Evolutionary conservation across 2,113 vertebrate species (phyloP).

Genomic region (Siphamia tubifer): DNA sequence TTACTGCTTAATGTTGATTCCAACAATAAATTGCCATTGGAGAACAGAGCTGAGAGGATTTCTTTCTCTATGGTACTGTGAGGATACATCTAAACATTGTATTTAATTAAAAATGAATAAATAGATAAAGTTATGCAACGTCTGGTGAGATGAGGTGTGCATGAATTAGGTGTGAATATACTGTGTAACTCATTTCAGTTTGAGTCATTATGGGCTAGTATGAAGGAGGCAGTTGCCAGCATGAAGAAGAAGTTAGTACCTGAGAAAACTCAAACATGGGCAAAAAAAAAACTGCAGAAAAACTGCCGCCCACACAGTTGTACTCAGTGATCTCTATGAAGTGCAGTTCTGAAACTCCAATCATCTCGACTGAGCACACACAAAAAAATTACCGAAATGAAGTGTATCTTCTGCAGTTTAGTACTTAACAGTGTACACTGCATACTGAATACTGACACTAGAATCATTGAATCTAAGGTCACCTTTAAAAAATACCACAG

Average conservation of each 20-base stretch:
- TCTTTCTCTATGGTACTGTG: too few relatives aligned
- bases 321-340: not conserved
- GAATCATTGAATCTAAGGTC: not conserved
- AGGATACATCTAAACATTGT: too few relatives aligned
- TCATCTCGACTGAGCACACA: not conserved
- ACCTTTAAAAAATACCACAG: too few relatives aligned
- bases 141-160: too few relatives aligned
- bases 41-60: not conserved
- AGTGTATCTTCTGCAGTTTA: not conserved
- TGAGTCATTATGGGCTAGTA: too few relatives aligned
- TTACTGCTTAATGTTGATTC: slow-evolving; percentile 6
- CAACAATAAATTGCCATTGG: not conserved
- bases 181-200: too few relatives aligned
- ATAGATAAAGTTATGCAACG: too few relatives aligned
- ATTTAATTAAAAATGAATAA: too few relatives aligned
- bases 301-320: not conserved
- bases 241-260: not conserved
- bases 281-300: not conserved
- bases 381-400: too few relatives aligned
- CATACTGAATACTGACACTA: too few relatives aligned
- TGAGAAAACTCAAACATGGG: not conserved
- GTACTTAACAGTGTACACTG: not conserved
- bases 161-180: too few relatives aligned
- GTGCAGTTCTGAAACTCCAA: not conserved
- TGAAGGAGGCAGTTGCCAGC: too few relatives aligned